Conservation (phyloP, 2,888 invertebrate species). For the Drepana falcataria region DNA sequence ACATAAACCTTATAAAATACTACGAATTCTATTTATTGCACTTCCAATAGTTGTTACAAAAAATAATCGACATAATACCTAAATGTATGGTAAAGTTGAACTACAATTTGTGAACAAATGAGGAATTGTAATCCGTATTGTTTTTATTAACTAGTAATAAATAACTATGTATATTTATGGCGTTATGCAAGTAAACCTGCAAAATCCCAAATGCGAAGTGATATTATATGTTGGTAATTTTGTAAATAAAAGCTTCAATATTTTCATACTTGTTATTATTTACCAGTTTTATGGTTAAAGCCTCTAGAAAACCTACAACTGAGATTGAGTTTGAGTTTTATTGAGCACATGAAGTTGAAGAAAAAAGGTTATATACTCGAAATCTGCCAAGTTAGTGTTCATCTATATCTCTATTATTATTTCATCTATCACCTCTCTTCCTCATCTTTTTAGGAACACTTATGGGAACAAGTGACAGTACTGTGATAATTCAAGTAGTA, state of each 20-base stretch:
- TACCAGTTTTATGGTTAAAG: conserved; percentile 5
- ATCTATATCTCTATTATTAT: too few relatives aligned
- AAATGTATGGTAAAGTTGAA: conserved; percentile 15
- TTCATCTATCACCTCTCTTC: too few relatives aligned
- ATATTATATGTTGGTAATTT: conserved; percentile 78
- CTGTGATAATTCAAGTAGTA: too few relatives aligned
- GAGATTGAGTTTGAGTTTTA: too few relatives aligned
- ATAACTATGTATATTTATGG: conserved; percentile 66
- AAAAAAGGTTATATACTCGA: too few relatives aligned
- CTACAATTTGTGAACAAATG: conserved; percentile 23
- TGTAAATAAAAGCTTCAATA: conserved; percentile 79
- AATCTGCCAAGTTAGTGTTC: too few relatives aligned
- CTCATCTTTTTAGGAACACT: too few relatives aligned
- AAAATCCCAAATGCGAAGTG: conserved; percentile 69
- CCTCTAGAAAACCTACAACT: too few relatives aligned
- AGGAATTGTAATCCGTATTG: conserved; percentile 69
- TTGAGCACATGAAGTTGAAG: too few relatives aligned
- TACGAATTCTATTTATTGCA: conserved; percentile 18
- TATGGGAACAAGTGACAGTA: too few relatives aligned
- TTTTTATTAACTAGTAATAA: conserved; percentile 52
- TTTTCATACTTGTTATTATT: conserved; percentile 50
- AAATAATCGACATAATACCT: conserved; percentile 18
- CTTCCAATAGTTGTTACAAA: conserved; percentile 27
- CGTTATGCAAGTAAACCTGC: conserved; percentile 76
- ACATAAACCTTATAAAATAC: conserved; percentile 18